Evolutionary conservation across 2,113 vertebrate genomes (phyloP).

Genomic region (Plecturocebus donacophilus): DNA sequence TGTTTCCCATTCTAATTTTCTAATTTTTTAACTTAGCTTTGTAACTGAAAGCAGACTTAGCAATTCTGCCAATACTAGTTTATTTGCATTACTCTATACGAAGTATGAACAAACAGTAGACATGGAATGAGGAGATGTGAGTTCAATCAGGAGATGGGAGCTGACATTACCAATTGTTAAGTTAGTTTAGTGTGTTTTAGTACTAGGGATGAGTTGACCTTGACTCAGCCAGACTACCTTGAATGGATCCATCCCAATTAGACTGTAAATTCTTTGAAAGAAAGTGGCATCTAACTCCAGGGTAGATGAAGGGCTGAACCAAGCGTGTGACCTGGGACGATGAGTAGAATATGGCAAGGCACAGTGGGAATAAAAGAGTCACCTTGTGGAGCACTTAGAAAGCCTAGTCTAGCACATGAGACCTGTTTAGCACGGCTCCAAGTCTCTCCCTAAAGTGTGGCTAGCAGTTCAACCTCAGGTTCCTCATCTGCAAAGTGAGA

Average conservation of each 20-base stretch:
- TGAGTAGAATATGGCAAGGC: neutral
- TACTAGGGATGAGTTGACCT: neutral
- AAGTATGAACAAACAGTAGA: neutral
- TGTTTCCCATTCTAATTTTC: conserved; percentile 1
- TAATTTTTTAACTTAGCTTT: too few species aligned
- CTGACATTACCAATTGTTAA: neutral
- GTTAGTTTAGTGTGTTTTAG: neutral
- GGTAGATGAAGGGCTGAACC: neutral
- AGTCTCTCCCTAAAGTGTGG: neutral
- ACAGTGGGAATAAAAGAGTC: neutral
- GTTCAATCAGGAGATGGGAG: neutral
- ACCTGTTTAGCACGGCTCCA: neutral
- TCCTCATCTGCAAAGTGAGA: neutral
- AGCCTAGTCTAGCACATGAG: neutral
- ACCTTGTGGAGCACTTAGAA: neutral
- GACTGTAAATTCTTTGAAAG: neutral
- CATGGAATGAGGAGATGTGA: neutral
- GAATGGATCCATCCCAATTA: neutral
- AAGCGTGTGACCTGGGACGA: neutral
- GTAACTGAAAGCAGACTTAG: conserved; percentile 33
- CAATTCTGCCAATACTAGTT: neutral
- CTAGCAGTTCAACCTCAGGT: neutral
- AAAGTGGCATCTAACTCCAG: neutral
- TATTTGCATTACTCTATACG: neutral
- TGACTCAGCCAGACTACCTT: neutral